Evolutionary conservation across 2,113 vertebrate genomes (phyloP), one percentile per base, ranked within the genome.

Genomic region (Petromus typicus): DNA sequence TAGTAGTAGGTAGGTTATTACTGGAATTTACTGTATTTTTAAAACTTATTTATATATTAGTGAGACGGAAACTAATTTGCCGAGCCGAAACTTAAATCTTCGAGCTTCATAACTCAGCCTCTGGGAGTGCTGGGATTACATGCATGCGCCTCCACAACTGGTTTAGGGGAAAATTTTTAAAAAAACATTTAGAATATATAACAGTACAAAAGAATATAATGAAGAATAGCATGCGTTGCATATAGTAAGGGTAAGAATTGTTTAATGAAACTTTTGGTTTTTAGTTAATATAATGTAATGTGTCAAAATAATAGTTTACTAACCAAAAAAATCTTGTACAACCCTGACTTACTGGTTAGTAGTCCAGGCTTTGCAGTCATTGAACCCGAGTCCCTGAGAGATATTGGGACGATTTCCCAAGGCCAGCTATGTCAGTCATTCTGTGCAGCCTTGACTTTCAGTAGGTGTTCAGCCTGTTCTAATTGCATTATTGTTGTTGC

Each of bases 181-280:
- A 12, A 14, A 64, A 94, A n/a, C 17, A 75, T 48, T 73, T 43
- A 94, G 37, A 78, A 67, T 86, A 40, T 84, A 22, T 48, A 78
- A 7, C 17, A 54, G 5, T 48, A 75, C n/a, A 79, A 84, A 93
- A 89, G 14, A 85, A 37, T 73, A 45, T 1, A 27, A 45, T 16
- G 48, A 76, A 73, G 84, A 80, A 81, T 87, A 64, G 25, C 20
- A n/a, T 22, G 13, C 18, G 1, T 57, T 59, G 89, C 61, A 40
- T 9, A 32, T 64, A 64, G 57, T 73, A 81, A 83, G 37, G 40
- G 59, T 91, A 75, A 71, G 18, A 76, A 32, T 80, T 66, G 86
- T 92, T 80, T 94, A 90, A 43, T 80, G 54, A 92, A n/a, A 84
- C 34, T 89, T 79, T 81, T 71, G 92, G 61, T 37, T 75, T 82